Base-by-base conservation (phyloP, 2,113 vertebrate genomes). In the Dipodomys stephensi region DNA sequence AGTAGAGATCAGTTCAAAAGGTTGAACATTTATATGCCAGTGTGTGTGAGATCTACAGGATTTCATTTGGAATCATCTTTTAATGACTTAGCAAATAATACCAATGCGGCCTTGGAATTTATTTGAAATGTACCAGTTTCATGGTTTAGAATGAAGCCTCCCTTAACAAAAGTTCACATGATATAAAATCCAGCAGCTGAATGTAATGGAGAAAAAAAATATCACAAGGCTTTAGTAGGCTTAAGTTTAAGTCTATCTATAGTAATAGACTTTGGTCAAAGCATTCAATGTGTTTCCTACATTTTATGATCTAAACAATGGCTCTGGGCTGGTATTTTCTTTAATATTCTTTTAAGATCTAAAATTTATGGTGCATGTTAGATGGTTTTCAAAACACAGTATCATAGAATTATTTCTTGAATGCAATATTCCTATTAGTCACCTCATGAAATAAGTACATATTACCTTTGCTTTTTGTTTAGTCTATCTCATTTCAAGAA, bases 81-180 rank as follows among this genome's bases (percentile, higher is more conserved):
- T 79, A 71, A 20, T 44, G 68, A 83, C 60, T 81, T 30, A 81
- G 15, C 27, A 35, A 82, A 74, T 65, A 72, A 86, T n/a, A 4
- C 86, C 35, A 67, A 72, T 27, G 18, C 67, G 19, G 62, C 30
- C 84, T 74, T 96, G 73, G 19, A 67, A 86, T 67, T 90, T 32
- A 65, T 44, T 83, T 83, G 20, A 91, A 87, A 39, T 83, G 78
- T 64, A 92, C n/a, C 79, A 64, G 46, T 76, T 94, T 82, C 7
- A 72, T 80, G 28, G 10, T 30, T 92, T 53, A 91, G 30, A 86
- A 74, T 67, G n/a, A 95, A 96, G 6, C 1, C 5, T 91, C 76
- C 20, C 18, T 87, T 88, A 62, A 83, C 22, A 4, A 72, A 83
- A 88, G n/a, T 25, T 18, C n/a, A 68, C 3, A 57, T 16, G 44